Percentiles rank a stretch among this genome's conserved stretches.
Evolutionary conservation across 53 echinoderm and acorn worm genomes (phyloP).

Genomic region (Mesocentrotus franciscanus): DNA sequence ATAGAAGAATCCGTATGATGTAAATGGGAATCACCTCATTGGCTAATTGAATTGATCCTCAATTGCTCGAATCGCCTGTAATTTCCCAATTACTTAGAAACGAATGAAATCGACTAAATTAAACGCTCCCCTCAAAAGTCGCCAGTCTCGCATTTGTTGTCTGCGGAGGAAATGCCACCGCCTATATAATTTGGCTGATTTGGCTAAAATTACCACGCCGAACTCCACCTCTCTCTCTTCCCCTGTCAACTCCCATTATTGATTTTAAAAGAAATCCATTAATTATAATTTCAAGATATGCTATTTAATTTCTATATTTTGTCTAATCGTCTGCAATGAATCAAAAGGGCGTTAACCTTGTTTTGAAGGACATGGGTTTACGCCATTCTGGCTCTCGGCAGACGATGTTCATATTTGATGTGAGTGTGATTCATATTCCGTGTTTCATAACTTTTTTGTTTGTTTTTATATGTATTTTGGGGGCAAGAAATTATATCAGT

Average conservation of each 20-base stretch:
- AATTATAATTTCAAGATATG: neutral
- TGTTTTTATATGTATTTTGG: too few relatives aligned
- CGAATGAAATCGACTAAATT: neutral
- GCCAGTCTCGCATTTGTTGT: slow-evolving; percentile 14
- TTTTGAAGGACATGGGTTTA: too few relatives aligned
- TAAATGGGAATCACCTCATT: slow-evolving; percentile 23
- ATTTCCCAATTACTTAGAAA: slow-evolving; percentile 47
- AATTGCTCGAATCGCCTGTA: slow-evolving; percentile 32
- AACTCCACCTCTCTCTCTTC: neutral
- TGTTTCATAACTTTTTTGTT: too few relatives aligned
- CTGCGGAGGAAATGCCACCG: neutral
- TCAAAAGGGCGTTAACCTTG: too few relatives aligned
- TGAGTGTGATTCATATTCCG: too few relatives aligned
- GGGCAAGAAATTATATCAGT: too few relatives aligned
- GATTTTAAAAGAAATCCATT: neutral
- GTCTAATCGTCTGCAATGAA: too few relatives aligned
- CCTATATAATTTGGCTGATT: slow-evolving; percentile 1
- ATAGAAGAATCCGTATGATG: slow-evolving; percentile 20
- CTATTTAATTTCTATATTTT: neutral
- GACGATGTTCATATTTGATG: too few relatives aligned
- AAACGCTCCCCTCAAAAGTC: neutral
- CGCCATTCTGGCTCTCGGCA: too few relatives aligned
- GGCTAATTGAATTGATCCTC: slow-evolving; percentile 30
- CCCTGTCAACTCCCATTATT: neutral
- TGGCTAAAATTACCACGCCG: neutral